These are phyloP conservation scores for Ylistrum balloti DNA, from an alignment of 1,140 invertebrate genomes.

Conservation along the genomic window DNA sequence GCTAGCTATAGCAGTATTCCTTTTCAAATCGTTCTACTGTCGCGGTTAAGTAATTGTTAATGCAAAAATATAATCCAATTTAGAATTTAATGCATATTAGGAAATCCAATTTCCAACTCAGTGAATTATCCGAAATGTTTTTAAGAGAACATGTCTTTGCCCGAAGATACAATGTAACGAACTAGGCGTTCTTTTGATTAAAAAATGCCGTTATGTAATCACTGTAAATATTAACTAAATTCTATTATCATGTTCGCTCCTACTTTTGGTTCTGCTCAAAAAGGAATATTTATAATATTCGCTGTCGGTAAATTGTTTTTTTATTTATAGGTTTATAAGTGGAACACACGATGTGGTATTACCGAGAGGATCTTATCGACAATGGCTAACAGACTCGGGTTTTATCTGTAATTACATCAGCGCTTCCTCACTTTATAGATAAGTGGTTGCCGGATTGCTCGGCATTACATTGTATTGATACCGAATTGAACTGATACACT, in stretches of 20 bases:
- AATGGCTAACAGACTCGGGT: conserved; percentile 3
- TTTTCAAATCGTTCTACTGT: neutral
- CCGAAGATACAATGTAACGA: neutral
- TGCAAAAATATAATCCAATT: conserved; percentile 36
- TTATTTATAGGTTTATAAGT: conserved; percentile 22
- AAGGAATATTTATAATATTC: conserved; percentile 19
- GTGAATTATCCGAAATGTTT: conserved; percentile 23
- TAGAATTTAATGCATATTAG: conserved; percentile 28
- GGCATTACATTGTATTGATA: neutral
- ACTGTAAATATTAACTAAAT: conserved; percentile 9
- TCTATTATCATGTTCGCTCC: neutral
- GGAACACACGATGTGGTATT: neutral
- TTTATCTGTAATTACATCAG: conserved; percentile 19
- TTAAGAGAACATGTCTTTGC: neutral
- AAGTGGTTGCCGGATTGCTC: neutral
- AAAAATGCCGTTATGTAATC: neutral
- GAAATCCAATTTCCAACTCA: conserved; percentile 33
- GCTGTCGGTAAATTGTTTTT: conserved; percentile 30
- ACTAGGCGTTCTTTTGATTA: neutral
- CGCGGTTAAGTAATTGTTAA: conserved; percentile 28
- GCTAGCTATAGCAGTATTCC: neutral
- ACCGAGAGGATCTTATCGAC: neutral
- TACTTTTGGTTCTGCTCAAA: neutral
- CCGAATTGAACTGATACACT: neutral
- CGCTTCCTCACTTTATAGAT: neutral